Conservation (phyloP, 2,113 vertebrate species). For the Myiagra hebetior region DNA sequence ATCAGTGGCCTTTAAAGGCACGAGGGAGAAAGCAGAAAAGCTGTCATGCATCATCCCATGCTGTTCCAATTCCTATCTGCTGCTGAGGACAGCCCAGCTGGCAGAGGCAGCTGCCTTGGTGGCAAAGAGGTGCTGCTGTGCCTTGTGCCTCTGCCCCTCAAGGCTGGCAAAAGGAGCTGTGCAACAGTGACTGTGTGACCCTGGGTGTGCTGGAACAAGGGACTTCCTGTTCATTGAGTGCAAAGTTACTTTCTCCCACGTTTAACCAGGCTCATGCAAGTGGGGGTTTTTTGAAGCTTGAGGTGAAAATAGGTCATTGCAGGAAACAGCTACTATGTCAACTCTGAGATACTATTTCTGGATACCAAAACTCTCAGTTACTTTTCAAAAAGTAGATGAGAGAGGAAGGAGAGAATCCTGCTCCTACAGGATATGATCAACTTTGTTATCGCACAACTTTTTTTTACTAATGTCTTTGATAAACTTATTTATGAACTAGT, state of each 20-base stretch:
- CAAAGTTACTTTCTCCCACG: background rate
- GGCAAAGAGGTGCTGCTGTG: background rate
- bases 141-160: background rate
- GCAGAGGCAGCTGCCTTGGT: background rate
- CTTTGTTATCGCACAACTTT: background rate
- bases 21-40: background rate
- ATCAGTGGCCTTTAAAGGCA: background rate
- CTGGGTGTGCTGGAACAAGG: fast-evolving
- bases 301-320: background rate
- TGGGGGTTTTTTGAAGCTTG: background rate
- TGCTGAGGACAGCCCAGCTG: background rate
- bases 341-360: background rate
- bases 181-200: fast-evolving
- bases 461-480: background rate
- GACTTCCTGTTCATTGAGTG: background rate
- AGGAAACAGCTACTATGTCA: background rate
- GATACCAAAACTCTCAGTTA: background rate
- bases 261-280: background rate
- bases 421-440: background rate
- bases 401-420: background rate
- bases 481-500: background rate
- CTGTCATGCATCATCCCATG: background rate
- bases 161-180: background rate
- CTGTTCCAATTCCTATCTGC: background rate
- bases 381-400: background rate